These are phyloP conservation scores for Monomorium pharaonis DNA, from an alignment of 1,140 invertebrate species.

Conservation along the genomic window DNA sequence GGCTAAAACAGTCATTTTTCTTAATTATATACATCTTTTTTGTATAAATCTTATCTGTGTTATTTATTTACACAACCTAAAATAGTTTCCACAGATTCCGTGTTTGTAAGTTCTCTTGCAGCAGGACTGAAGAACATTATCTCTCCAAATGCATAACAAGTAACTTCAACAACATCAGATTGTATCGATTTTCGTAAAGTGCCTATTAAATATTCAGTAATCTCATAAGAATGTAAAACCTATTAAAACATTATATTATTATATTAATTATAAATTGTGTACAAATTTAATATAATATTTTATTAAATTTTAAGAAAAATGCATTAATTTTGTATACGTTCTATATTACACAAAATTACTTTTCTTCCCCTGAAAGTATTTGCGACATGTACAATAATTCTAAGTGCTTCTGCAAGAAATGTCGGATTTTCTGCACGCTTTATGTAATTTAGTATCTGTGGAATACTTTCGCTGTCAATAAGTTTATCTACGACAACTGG, in stretches of 20 bases:
- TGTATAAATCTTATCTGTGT: not conserved
- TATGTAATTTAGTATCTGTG: slow-evolving; percentile 72
- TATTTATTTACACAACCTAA: slow-evolving; percentile 60
- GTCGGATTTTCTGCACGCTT: slow-evolving; percentile 57
- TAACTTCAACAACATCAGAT: slow-evolving; percentile 59
- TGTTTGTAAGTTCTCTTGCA: slow-evolving; percentile 67
- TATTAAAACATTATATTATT: too few species aligned
- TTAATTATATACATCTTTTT: not conserved
- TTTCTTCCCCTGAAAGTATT: slow-evolving; percentile 70
- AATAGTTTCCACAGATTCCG: slow-evolving; percentile 65
- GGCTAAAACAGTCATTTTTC: slow-evolving; percentile 60
- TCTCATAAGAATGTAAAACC: slow-evolving; percentile 68
- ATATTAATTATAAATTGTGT: not conserved
- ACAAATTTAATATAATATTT: not conserved
- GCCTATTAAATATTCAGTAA: slow-evolving; percentile 69
- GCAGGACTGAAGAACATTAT: slow-evolving; percentile 73
- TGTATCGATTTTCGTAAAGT: slow-evolving; percentile 59
- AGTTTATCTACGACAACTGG: slow-evolving; percentile 70
- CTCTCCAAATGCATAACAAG: slow-evolving; percentile 72
- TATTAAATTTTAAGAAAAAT: not conserved
- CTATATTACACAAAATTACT: slow-evolving; percentile 61
- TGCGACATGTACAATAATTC: slow-evolving; percentile 72
- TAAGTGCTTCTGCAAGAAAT: slow-evolving; percentile 60
- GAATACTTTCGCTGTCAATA: slow-evolving; percentile 64
- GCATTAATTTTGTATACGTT: not conserved